Evolutionary conservation across 2,888 invertebrate genomes (phyloP), one percentile per base, ranked within the genome.

Genomic region (Bhutanitis thaidina): DNA sequence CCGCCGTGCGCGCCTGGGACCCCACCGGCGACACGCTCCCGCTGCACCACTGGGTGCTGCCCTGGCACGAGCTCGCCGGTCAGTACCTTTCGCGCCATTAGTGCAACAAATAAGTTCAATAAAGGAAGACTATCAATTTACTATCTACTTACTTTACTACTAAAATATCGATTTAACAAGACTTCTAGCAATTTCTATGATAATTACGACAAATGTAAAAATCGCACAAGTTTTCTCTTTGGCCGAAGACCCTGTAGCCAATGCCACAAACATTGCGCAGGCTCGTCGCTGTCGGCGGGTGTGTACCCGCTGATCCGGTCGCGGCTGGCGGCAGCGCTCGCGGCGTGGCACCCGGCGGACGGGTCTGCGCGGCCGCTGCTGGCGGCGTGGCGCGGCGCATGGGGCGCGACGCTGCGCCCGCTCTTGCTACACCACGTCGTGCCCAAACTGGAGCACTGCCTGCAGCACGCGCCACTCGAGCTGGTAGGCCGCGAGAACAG

Each of bases 321-420:
- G 45, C 98, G 98, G 72, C 90, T 99, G 43, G 95, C 96, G 27
- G 91, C 92, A 32, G 98, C 98, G 9, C 90, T 99, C 56, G 91
- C 92, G n/a, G 94, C 94, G 47, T 99, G 99, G 99, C 96, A 97
- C 85, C 98, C 98, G 0, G 96, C 96, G 0, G 99, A 99, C 88
- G 91, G 93, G 34, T 98, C 98, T 0, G 99, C 98, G 0, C 93
- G 96, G 59, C 92, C 96, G 16, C 96, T 99, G 90, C 90, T 99
- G 20, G 92, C 94, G 48, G 98, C 99, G 0, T 99, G 99, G 99
- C 85, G 91, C 16, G 90, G 88, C 45, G 83, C 92, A 3, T 92
- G 91, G 74, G 83, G 91, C 35, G 69, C 89, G 0, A 88, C 91
- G 20, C 79, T 90, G 8, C 69, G 77, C 1, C 95, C 96, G 0